These are phyloP conservation scores for Pelobates fuscus DNA, from an alignment of 2,113 vertebrate genomes.

Conservation along the genomic window DNA sequence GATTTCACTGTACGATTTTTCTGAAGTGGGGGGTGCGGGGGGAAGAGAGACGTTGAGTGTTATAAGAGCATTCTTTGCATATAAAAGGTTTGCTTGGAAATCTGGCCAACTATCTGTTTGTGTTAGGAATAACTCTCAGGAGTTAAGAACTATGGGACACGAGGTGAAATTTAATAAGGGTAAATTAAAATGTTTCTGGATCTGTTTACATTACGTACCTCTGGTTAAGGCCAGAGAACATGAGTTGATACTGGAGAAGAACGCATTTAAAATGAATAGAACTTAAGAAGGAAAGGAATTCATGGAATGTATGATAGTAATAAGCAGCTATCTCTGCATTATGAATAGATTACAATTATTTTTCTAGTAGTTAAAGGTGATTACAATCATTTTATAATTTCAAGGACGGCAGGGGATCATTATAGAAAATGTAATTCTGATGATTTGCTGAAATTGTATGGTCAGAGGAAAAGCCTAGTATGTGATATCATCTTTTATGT, in stretches of 20 bases:
- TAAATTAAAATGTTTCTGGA: constrained; percentile 28
- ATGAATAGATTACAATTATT: constrained; percentile 16
- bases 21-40: too few relatives aligned
- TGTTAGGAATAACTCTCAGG: constrained; percentile 9
- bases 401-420: background rate
- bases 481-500: too few relatives aligned
- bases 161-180: constrained; percentile 32
- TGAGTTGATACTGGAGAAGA: constrained; percentile 35
- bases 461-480: background rate
- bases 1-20: too few relatives aligned
- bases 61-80: constrained; percentile 8
- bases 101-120: constrained; percentile 3
- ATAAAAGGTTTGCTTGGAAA: constrained; percentile 11
- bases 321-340: constrained; percentile 12
- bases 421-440: background rate
- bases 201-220: constrained; percentile 36
- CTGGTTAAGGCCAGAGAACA: constrained; percentile 16
- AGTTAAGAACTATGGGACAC: constrained; percentile 11
- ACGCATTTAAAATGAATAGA: constrained; percentile 33
- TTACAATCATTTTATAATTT: constrained; percentile 19
- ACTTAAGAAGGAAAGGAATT: constrained; percentile 34
- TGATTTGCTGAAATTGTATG: background rate
- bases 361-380: constrained; percentile 4
- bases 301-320: constrained; percentile 32
- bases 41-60: too few relatives aligned